A percentile compares a stretch with the other conserved stretches of the same genome.
Evolutionary conservation across 2,888 invertebrate species (phyloP).

Genomic region (Morinoia aosen): DNA sequence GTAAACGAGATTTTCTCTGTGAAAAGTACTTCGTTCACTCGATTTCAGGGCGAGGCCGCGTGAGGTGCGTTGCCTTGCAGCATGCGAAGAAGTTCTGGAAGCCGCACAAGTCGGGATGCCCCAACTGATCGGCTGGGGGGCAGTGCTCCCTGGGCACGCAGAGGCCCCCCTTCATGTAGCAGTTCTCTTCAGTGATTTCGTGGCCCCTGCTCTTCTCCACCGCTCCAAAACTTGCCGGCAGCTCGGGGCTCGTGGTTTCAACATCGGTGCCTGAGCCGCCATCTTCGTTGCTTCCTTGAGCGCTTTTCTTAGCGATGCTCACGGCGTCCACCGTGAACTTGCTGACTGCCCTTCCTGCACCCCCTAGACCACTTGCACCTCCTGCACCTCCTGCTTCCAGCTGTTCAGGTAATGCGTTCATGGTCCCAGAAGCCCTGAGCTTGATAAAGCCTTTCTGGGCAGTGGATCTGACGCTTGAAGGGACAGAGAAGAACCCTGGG

Average conservation of each 20-base stretch:
- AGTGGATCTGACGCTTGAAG: not conserved
- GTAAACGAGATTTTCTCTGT: no score
- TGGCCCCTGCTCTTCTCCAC: not conserved
- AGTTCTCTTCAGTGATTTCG: not conserved
- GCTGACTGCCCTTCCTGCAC: not conserved
- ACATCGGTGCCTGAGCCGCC: not conserved
- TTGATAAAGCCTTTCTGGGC: not conserved
- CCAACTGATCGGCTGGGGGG: not conserved
- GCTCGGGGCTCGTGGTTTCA: not conserved
- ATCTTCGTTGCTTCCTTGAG: not conserved
- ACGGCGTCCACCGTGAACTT: not conserved
- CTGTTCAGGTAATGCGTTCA: not conserved
- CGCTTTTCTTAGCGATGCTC: not conserved
- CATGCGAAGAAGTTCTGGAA: not conserved
- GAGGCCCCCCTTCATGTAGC: not conserved
- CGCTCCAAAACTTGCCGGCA: not conserved
- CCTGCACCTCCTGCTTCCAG: not conserved
- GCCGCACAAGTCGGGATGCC: not conserved
- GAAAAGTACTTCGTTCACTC: not conserved
- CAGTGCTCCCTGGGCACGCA: not conserved
- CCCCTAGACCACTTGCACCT: no score
- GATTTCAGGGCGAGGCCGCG: not conserved
- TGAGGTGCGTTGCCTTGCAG: not conserved
- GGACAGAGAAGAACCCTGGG: not conserved
- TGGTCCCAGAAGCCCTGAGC: not conserved